phyloP scores from a whole-genome alignment of 2,797 vertebrate species.

The Vultur gryphus region DNA sequence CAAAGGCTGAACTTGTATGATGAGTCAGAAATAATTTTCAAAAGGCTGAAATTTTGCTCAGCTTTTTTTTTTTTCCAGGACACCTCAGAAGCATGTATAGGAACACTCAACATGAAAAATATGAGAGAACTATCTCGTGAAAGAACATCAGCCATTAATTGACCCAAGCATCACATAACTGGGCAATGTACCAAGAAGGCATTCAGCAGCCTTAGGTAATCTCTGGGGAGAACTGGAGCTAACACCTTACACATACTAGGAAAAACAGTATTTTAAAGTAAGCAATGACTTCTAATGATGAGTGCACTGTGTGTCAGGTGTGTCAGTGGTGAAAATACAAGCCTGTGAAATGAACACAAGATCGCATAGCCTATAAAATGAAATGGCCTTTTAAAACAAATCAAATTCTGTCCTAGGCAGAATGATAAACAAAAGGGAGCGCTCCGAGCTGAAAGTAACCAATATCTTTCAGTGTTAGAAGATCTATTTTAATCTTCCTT shows the following conservation, averaged over 20 bases:
- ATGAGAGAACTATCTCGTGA: not conserved
- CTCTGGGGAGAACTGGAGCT: not conserved
- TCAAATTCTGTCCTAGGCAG: not conserved
- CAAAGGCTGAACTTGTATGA: not conserved
- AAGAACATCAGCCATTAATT: not conserved
- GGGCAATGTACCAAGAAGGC: not conserved
- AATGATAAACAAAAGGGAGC: not conserved
- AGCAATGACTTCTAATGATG: not conserved
- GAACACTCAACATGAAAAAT: not conserved
- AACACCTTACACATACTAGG: not conserved
- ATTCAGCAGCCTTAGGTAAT: not conserved
- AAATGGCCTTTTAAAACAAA: not conserved
- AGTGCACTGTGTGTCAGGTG: not conserved
- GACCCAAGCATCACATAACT: not conserved
- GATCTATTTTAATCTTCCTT: not conserved
- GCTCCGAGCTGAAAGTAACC: not conserved
- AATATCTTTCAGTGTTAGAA: not conserved
- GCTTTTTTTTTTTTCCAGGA: not conserved
- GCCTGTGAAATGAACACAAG: not conserved
- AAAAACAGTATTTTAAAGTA: not conserved
- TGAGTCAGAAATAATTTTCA: not conserved
- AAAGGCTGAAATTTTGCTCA: not conserved
- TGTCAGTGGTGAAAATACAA: not conserved
- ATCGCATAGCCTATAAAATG: not conserved
- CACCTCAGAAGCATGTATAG: not conserved